Conservation (phyloP, 2,888 invertebrate genomes). For the Mimumesa dahlbomi region DNA sequence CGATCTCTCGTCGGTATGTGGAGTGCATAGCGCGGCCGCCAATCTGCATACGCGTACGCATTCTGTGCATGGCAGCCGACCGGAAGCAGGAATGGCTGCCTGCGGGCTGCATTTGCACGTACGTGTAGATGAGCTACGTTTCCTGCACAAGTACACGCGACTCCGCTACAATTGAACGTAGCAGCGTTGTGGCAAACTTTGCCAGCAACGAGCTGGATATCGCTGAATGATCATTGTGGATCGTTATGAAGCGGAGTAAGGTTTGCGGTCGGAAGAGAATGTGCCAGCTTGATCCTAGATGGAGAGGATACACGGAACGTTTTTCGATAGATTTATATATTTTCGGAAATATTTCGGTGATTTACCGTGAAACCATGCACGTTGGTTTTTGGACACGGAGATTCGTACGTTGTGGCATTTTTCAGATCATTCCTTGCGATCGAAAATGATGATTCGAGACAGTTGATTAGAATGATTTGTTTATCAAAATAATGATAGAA, state of each 20-base stretch:
- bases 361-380: too few relatives aligned
- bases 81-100: slow-evolving; percentile 69
- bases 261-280: slow-evolving; percentile 7
- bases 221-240: slow-evolving; percentile 30
- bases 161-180: slow-evolving; percentile 35
- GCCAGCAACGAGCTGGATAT: slow-evolving; percentile 25
- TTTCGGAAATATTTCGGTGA: too few relatives aligned
- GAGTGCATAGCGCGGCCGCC: slow-evolving; percentile 57
- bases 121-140: slow-evolving; percentile 54
- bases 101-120: slow-evolving; percentile 60
- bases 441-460: too few relatives aligned
- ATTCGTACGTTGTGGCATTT: too few relatives aligned
- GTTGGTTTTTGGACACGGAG: too few relatives aligned
- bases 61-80: slow-evolving; percentile 69
- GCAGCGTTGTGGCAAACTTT: slow-evolving; percentile 46
- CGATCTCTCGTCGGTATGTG: slow-evolving; percentile 59
- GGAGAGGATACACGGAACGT: too few relatives aligned
- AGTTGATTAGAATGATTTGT: too few relatives aligned
- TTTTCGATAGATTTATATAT: too few relatives aligned
- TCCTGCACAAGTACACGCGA: slow-evolving; percentile 45
- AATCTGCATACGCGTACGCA: slow-evolving; percentile 68
- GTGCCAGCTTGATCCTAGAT: slow-evolving; percentile 1
- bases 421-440: too few relatives aligned
- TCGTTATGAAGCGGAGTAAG: slow-evolving; percentile 27
- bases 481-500: too few relatives aligned